Evolutionary conservation across 2,113 vertebrate species (phyloP).

Genomic region (Cnemophilus loriae): DNA sequence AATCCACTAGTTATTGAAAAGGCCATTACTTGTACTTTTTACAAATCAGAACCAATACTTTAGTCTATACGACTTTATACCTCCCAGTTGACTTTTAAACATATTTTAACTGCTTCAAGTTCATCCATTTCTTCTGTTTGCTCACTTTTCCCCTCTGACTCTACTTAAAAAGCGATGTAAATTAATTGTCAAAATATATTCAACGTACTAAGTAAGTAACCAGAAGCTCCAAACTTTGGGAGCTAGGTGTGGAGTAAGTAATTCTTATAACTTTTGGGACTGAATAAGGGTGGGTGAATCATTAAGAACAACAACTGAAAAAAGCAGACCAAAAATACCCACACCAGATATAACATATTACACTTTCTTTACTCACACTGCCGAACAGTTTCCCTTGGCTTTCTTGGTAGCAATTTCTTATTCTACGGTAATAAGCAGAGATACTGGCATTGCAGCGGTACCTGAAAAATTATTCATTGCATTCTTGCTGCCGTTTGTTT

Average conservation of each 20-base stretch:
- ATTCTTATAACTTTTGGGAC: not conserved
- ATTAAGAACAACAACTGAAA: not conserved
- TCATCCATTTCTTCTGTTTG: not conserved
- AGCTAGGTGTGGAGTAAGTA: not conserved
- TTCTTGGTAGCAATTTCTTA: not conserved
- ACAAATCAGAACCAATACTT: not conserved
- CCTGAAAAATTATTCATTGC: constrained; percentile 89
- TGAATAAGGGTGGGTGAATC: not conserved
- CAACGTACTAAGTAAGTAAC: not conserved
- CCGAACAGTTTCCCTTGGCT: not conserved
- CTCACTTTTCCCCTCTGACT: not conserved
- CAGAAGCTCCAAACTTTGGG: not conserved
- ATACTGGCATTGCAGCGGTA: not conserved
- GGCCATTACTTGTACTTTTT: not conserved
- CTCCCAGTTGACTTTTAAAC: not conserved
- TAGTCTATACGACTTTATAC: not conserved
- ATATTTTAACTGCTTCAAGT: not conserved
- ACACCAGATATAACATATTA: not conserved
- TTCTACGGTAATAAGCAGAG: not conserved
- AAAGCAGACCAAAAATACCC: not conserved
- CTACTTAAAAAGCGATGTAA: not conserved
- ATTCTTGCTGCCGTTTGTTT: constrained; percentile 90
- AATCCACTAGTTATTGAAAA: not conserved
- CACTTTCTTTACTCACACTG: not conserved
- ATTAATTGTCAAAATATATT: not conserved